These are phyloP conservation scores for Eulemur rubriventer DNA, from an alignment of 2,797 vertebrate species.

Conservation along the genomic window DNA sequence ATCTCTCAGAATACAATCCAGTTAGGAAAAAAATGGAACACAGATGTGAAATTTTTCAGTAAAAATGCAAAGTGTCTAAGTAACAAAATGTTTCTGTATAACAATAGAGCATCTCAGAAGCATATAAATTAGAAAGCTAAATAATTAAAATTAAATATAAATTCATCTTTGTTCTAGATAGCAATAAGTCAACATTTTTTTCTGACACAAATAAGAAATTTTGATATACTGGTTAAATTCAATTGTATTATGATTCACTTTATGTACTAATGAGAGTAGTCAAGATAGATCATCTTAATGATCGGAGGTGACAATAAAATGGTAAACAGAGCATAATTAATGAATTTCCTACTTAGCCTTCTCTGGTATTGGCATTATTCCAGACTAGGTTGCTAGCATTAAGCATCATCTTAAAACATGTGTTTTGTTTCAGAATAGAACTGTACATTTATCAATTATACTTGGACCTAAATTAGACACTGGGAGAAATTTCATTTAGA, in stretches of 20 bases:
- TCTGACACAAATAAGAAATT: constrained; percentile 32
- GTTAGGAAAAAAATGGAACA: background rate
- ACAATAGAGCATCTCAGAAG: background rate
- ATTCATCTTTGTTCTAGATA: background rate
- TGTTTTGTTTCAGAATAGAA: constrained; percentile 2
- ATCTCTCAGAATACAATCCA: background rate
- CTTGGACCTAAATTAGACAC: background rate
- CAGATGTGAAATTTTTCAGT: background rate
- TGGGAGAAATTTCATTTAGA: background rate
- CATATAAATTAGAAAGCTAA: constrained; percentile 25
- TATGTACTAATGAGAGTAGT: constrained; percentile 32
- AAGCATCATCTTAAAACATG: background rate
- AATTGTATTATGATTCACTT: constrained; percentile 14
- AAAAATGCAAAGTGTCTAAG: background rate
- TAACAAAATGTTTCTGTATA: constrained; percentile 14
- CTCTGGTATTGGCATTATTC: background rate
- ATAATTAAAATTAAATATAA: constrained; percentile 40
- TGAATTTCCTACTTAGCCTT: constrained; percentile 46
- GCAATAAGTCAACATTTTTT: constrained; percentile 2
- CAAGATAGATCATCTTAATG: constrained; percentile 48
- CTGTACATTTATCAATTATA: background rate
- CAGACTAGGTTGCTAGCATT: background rate
- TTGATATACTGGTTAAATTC: constrained; percentile 34
- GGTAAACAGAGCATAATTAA: constrained; percentile 60
- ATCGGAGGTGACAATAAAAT: constrained; percentile 51